These are phyloP conservation scores for Taenaris catops DNA, from an alignment of 2,888 invertebrate species.

Conservation along the genomic window DNA sequence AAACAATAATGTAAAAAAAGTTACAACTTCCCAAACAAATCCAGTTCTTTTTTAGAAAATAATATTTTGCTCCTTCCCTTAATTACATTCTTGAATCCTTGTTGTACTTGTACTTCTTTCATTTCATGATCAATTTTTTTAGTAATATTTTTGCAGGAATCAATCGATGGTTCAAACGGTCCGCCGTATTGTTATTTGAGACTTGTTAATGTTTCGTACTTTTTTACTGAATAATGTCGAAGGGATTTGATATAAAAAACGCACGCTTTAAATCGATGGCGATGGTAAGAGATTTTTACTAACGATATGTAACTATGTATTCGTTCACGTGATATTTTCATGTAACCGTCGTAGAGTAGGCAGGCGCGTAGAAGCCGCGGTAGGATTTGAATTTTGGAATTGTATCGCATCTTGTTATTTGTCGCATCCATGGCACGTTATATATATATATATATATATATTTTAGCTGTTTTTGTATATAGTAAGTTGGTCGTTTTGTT, in stretches of 20 bases:
- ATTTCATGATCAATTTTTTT: too few species aligned
- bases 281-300: conserved; percentile 39
- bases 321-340: conserved; percentile 70
- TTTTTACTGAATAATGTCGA: conserved; percentile 60
- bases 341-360: conserved; percentile 53
- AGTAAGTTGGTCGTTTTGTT: conserved; percentile 33
- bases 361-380: conserved; percentile 30
- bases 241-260: conserved; percentile 71
- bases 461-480: conserved; percentile 54
- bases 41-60: too few species aligned
- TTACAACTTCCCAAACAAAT: too few species aligned
- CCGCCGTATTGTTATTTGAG: conserved; percentile 3
- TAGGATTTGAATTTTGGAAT: conserved; percentile 46
- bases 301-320: conserved; percentile 64
- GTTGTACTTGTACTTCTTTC: too few species aligned
- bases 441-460: conserved; percentile 19
- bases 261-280: conserved; percentile 68
- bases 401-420: conserved; percentile 45
- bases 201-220: conserved; percentile 59
- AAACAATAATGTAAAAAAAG: too few species aligned
- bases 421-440: conserved; percentile 40
- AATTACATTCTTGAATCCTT: too few species aligned
- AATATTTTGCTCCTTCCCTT: too few species aligned
- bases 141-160: too few species aligned
- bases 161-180: too few species aligned